These are phyloP conservation scores for Dicerorhinus sumatrensis DNA, from an alignment of 2,113 vertebrate species.

Conservation along the genomic window DNA sequence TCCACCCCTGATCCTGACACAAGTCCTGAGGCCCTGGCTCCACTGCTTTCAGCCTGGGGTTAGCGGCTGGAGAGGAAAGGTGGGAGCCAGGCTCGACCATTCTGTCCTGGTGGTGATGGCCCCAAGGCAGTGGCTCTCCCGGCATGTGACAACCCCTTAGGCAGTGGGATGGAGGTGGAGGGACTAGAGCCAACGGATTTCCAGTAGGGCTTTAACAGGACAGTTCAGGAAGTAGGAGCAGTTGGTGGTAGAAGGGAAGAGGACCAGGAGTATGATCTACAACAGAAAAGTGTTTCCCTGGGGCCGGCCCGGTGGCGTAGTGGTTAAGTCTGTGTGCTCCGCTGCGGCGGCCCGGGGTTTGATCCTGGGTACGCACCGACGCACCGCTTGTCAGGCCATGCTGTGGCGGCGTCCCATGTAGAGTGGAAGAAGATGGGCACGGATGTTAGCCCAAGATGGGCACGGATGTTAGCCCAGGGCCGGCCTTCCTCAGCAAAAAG, in stretches of 20 bases:
- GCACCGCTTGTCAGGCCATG: too few species aligned
- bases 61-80: slow-evolving; percentile 71
- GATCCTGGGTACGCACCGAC: too few species aligned
- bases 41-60: slow-evolving; percentile 69
- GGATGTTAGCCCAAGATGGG: too few species aligned
- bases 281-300: neutral
- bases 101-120: neutral
- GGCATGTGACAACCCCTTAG: neutral
- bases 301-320: too few species aligned
- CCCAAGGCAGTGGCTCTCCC: slow-evolving; percentile 61
- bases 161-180: neutral
- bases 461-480: too few species aligned
- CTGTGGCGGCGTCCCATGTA: too few species aligned
- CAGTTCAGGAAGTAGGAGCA: neutral
- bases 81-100: slow-evolving; percentile 67
- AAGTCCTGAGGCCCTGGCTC: slow-evolving; percentile 64
- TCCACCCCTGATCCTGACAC: slow-evolving; percentile 68
- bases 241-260: neutral
- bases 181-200: neutral
- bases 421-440: too few species aligned
- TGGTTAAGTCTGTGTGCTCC: too few species aligned
- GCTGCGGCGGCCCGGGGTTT: too few species aligned
- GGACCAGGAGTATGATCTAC: neutral
- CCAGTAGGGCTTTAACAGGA: neutral
- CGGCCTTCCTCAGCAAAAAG: too few species aligned